Base-by-base conservation (phyloP, 1,140 invertebrate genomes). In the Pogonognathellus flavescens region DNA sequence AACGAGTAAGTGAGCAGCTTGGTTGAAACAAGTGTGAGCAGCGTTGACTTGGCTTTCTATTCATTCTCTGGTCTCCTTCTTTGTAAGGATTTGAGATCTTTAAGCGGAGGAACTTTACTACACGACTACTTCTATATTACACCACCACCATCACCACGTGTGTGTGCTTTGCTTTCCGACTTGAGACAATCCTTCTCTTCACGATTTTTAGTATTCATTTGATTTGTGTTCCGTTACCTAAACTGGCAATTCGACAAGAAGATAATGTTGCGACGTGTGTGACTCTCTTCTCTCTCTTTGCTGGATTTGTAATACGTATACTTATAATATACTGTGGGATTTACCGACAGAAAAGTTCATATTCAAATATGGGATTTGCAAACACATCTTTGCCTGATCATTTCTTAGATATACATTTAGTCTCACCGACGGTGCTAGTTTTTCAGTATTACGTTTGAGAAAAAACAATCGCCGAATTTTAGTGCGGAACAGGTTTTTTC, bases 1-100 rank as follows among this genome's bases (percentile, higher is more conserved):
- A 50, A 76, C 70, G 70, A 76, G 70, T 76, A 76, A 76, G 70
- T 76, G 25, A 76, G 70, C 49, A 76, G 70, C 70, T 76, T 25
- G 70, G 25, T 76, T 25, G 70, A 76, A 49, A 76, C 70, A 76
- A 76, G 70, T 76, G 70, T 76, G 70, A 76, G 70, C 31, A 76
- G 41, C 31, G 31, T 57, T 57, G 9, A 57, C 53, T 76, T 0
- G 62, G 22, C 20, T 76, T 76, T 76, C 70, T 49, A 76, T 76
- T 31, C 70, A 14, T 76, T 7, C 31, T 76, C 41, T 41, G 2
- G 4, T 76, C 66, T 31, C 70, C 25, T n/a, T 62, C 20, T 57
- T 57, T 9, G 11, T 1, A 62, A 62, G 14, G 18, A 76, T 1
- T 76, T 49, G 66, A 72, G 53, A 57, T 57, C 53, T 13, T 57